These are phyloP conservation scores for Chaenocephalus aceratus DNA, from an alignment of 2,113 vertebrate genomes.

Conservation along the genomic window DNA sequence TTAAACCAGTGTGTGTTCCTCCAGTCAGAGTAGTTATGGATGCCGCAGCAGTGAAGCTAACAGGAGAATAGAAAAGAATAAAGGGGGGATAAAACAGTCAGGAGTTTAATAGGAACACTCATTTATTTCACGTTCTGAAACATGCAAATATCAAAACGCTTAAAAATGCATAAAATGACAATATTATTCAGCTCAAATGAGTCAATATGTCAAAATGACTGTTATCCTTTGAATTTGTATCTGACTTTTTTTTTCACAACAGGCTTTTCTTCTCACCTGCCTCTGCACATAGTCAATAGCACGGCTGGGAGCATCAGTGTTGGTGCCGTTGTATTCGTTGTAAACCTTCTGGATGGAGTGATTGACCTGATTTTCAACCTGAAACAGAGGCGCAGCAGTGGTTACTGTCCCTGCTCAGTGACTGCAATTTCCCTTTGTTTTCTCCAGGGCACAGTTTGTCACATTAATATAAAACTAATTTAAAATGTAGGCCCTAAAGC, in stretches of 20 bases:
- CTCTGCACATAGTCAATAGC: conserved; percentile 98
- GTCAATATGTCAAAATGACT: too few relatives aligned
- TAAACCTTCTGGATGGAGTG: conserved; percentile 95
- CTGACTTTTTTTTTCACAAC: not conserved
- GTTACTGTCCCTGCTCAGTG: not conserved
- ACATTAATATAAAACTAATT: conserved; percentile 9
- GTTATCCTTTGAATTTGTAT: not conserved
- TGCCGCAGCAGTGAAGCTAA: conserved; percentile 95
- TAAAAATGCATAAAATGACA: too few relatives aligned
- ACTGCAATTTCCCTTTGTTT: not conserved
- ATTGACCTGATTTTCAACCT: conserved; percentile 96
- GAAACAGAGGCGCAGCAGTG: conserved; percentile 37
- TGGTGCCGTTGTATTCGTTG: conserved; percentile 94
- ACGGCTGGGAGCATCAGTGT: conserved; percentile 93
- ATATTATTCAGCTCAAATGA: too few relatives aligned
- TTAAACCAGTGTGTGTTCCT: conserved; percentile 94
- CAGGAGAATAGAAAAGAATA: not conserved
- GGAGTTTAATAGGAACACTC: too few relatives aligned
- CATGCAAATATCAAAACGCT: too few relatives aligned
- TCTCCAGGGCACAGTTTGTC: not conserved
- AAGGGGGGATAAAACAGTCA: not conserved
- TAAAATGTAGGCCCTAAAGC: not conserved
- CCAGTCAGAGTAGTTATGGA: conserved; percentile 97
- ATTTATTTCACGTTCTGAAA: too few relatives aligned
- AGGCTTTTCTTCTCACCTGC: conserved; percentile 87